Conservation (phyloP, 2,113 vertebrate genomes). For the Chunga burmeisteri region DNA sequence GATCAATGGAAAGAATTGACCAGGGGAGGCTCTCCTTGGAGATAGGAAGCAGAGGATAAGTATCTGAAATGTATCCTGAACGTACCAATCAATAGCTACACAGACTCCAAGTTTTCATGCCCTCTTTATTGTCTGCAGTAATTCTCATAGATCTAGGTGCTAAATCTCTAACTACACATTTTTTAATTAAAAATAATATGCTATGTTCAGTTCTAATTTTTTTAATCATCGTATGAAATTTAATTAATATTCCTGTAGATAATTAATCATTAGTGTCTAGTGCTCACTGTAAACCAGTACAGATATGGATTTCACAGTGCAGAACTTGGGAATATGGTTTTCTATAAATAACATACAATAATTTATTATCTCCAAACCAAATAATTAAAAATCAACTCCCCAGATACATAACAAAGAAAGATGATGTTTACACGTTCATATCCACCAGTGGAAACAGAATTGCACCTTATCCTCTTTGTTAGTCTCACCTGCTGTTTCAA, state of each 20-base stretch:
- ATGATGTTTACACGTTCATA: background rate
- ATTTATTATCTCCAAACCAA: background rate
- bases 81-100: background rate
- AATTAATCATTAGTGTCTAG: background rate
- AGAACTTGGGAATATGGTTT: background rate
- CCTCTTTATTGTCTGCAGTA: background rate
- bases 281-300: background rate
- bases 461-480: background rate
- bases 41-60: background rate
- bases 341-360: background rate
- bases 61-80: background rate
- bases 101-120: background rate
- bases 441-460: background rate
- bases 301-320: background rate
- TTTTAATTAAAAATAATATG: background rate
- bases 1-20: background rate
- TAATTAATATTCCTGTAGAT: background rate
- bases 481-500: background rate
- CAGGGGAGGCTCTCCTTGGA: background rate
- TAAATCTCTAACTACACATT: background rate
- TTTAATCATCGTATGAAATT: background rate
- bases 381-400: constrained; percentile 26
- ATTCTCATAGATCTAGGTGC: background rate
- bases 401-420: background rate
- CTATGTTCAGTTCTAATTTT: background rate